These are phyloP conservation scores for Fukomys damarensis DNA, from an alignment of 2,113 vertebrate species.

Conservation along the genomic window DNA sequence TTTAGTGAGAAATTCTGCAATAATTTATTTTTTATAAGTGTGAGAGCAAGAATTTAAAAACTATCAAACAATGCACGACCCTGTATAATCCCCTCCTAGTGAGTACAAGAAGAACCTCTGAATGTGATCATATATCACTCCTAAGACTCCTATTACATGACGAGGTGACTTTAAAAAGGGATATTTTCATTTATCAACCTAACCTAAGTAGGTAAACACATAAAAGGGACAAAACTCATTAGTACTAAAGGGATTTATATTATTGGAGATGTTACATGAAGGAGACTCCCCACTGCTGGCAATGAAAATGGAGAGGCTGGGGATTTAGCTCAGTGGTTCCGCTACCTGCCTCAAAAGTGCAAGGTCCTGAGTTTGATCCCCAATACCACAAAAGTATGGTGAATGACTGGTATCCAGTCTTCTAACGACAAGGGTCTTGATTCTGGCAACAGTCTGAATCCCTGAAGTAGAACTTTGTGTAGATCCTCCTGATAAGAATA, in stretches of 20 bases:
- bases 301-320: constrained; percentile 10
- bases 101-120: background rate
- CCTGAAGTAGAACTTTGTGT: background rate
- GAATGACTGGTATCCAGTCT: background rate
- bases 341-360: no score
- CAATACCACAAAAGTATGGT: no score
- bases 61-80: background rate
- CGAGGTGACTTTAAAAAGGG: background rate
- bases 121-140: background rate
- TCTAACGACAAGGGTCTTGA: background rate
- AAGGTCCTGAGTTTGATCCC: no score
- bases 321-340: no score
- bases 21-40: background rate
- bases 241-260: background rate
- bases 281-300: background rate
- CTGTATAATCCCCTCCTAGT: background rate
- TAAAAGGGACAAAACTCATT: background rate
- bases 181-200: background rate
- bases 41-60: background rate
- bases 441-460: background rate
- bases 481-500: background rate
- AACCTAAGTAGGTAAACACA: background rate
- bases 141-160: background rate
- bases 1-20: constrained; percentile 1
- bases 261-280: background rate